Evolutionary conservation across 2,113 vertebrate species (phyloP).

Genomic region (Erythrocercus mccallii): DNA sequence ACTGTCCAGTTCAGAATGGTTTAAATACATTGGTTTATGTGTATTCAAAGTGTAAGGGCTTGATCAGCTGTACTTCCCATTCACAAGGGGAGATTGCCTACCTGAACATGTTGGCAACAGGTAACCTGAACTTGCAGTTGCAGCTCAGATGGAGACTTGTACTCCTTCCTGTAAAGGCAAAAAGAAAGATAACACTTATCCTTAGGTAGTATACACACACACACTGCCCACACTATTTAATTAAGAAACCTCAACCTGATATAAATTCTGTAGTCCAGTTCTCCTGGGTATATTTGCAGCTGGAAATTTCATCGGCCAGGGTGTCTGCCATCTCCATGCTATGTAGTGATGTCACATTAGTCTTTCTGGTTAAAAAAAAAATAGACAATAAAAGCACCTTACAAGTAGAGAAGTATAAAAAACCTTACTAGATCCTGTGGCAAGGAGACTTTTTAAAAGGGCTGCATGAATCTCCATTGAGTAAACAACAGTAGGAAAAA

Average conservation of each 20-base stretch:
- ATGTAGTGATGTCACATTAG: neutral
- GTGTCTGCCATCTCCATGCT: neutral
- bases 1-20: neutral
- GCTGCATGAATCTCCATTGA: neutral
- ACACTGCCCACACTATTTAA: neutral
- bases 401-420: neutral
- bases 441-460: neutral
- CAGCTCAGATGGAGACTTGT: neutral
- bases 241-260: neutral
- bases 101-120: neutral
- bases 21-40: neutral
- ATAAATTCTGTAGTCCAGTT: neutral
- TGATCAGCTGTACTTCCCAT: rapidly evolving
- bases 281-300: neutral
- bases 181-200: neutral
- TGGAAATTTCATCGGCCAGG: neutral
- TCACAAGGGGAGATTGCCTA: neutral
- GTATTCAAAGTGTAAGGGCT: neutral
- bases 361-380: neutral
- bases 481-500: neutral
- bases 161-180: neutral
- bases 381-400: neutral
- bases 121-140: neutral
- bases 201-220: neutral
- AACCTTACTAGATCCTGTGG: neutral